Evolutionary conservation across 2,113 vertebrate species (phyloP), one percentile per base, ranked within the genome.

Genomic region (Paramisgurnus dabryanus): DNA sequence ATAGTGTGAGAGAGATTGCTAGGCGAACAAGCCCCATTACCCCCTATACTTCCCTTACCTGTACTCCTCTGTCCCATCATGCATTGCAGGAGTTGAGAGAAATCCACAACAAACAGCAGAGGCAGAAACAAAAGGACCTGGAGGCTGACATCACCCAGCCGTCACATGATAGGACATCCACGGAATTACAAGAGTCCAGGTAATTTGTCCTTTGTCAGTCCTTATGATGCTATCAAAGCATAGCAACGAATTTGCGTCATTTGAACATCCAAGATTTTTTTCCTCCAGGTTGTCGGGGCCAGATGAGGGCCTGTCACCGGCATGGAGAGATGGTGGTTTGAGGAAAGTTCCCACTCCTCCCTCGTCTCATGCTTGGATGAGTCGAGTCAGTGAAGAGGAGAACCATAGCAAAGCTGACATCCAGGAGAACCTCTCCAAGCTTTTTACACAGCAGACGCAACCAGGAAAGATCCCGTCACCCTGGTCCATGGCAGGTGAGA

Each of bases 101-200:
- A 90, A 97, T 96, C 85, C 96, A 98, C 84, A 95, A 86, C 86
- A 96, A 95, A 63, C 96, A 98, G 87, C 97, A 98, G 80, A 90
- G 96, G 53, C 95, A 96, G 88, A 98, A 95, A 81, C 97, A 97
- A 81, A 96, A 94, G 84, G 91, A 89, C 34, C n/a, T 90, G 76
- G 91, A 93, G 8, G 90, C 83, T 53, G 88, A 91, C 76, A 7
- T 80, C 79, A 43, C 86, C 86, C 80, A 85, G 80, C 8, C 80
- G 0, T 70, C 85, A 0, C 68, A 39, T 2, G 89, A 92, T 71
- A 85, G 86, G 43, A 87, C 82, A 79, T 90, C 92, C 2, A 78
- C 84, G 0, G 92, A 93, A 7, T 83, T 89, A 70, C 90, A 86
- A 75, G 91, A 91, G 39, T 75, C 80, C 84, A 89, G 92, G 93